These are phyloP conservation scores for Chrysocyon brachyurus DNA, from an alignment of 2,797 vertebrate species.

Conservation along the genomic window DNA sequence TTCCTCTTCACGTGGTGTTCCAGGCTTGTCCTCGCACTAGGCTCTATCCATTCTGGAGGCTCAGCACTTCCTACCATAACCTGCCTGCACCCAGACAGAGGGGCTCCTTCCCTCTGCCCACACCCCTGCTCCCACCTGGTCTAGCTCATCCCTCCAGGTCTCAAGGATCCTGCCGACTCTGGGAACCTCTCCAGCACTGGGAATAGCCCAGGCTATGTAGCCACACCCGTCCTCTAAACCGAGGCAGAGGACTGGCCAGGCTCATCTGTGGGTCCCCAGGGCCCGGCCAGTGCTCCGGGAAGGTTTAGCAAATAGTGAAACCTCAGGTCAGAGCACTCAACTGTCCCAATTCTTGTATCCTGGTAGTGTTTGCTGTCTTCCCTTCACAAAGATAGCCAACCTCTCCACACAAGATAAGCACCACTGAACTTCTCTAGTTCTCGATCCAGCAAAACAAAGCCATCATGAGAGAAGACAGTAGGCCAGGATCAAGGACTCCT, in stretches of 20 bases:
- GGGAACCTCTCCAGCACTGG: background rate
- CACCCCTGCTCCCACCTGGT: background rate
- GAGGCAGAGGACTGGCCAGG: background rate
- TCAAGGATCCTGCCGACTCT: background rate
- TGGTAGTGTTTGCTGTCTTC: background rate
- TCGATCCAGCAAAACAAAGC: background rate
- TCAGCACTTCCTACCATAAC: background rate
- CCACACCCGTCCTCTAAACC: background rate
- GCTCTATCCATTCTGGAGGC: no score
- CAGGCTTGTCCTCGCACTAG: background rate
- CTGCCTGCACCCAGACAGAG: background rate
- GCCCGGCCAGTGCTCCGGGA: background rate
- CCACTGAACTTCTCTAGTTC: background rate
- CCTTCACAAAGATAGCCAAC: background rate
- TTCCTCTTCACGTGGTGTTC: background rate
- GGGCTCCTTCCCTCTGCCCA: background rate
- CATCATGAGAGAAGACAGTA: background rate
- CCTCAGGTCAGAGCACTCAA: no score
- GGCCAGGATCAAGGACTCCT: background rate
- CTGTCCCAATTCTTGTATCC: background rate
- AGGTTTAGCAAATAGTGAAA: background rate
- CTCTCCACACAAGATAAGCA: background rate
- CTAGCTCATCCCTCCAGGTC: background rate
- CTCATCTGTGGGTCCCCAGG: background rate
- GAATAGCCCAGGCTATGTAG: background rate